Evolutionary conservation across 2,888 invertebrate genomes (phyloP).

Genomic region (Macaria liturata): DNA sequence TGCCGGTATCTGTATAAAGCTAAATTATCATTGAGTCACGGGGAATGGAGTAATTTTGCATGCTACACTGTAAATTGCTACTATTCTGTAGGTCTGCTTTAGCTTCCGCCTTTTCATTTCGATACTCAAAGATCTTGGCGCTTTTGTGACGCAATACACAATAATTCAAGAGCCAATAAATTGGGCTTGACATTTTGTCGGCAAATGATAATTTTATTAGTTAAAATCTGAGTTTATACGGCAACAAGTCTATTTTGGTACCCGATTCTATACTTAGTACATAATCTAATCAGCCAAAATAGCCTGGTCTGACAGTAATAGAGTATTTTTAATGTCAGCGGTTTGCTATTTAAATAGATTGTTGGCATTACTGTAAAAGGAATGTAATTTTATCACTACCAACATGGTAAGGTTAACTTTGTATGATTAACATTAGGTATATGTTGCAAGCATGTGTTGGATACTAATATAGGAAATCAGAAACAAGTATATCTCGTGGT

Average conservation of each 20-base stretch:
- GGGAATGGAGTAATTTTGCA: slow-evolving; percentile 41
- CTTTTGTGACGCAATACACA: slow-evolving; percentile 46
- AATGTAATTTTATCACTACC: slow-evolving; percentile 1
- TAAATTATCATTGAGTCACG: no score
- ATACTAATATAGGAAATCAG: no score
- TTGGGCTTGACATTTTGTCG: slow-evolving; percentile 2
- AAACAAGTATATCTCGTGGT: no score
- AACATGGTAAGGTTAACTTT: slow-evolving; percentile 1
- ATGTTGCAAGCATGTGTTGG: no score
- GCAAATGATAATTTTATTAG: not conserved
- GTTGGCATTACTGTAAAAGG: slow-evolving; percentile 12
- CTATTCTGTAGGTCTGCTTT: slow-evolving; percentile 5
- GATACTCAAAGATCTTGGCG: not conserved
- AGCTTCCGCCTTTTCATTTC: slow-evolving; percentile 53
- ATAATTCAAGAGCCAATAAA: slow-evolving; percentile 27
- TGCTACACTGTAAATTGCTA: slow-evolving; percentile 24
- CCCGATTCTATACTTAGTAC: no score
- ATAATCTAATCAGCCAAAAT: no score
- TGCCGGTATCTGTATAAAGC: no score
- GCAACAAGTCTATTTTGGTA: no score
- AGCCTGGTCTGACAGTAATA: no score
- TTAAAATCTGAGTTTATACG: not conserved
- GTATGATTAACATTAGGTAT: no score
- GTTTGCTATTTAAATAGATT: slow-evolving; percentile 4
- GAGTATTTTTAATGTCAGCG: no score